phyloP scores from a whole-genome alignment of 2,888 invertebrate species.

The Megastigmus dorsalis region DNA sequence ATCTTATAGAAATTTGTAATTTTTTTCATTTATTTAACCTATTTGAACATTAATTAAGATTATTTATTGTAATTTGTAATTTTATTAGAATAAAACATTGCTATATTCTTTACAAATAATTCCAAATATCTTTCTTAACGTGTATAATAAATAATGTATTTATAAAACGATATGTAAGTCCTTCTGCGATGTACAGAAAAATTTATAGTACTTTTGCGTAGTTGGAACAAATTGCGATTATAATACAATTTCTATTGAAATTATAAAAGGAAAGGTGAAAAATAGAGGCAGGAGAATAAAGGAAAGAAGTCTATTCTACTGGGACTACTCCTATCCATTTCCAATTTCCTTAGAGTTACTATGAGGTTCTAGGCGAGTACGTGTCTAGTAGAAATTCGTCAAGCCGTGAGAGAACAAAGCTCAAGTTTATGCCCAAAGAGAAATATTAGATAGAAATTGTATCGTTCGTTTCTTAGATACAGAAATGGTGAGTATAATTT shows the following conservation, averaged over 20 bases:
- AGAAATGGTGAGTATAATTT: too few species aligned
- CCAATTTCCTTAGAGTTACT: slow-evolving; percentile 33
- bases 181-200: too few species aligned
- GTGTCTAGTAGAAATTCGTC: slow-evolving; percentile 6
- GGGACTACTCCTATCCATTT: slow-evolving; percentile 34
- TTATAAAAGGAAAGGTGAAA: neutral
- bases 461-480: neutral
- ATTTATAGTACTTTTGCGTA: too few species aligned
- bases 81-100: too few species aligned
- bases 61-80: too few species aligned
- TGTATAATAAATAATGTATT: too few species aligned
- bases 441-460: neutral
- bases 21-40: too few species aligned
- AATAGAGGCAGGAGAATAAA: neutral
- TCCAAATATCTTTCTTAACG: too few species aligned
- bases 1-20: too few species aligned
- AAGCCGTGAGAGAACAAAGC: neutral
- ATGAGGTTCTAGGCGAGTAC: slow-evolving; percentile 2
- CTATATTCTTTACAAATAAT: too few species aligned
- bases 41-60: too few species aligned
- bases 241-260: slow-evolving; percentile 7
- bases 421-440: neutral
- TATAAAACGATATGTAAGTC: too few species aligned
- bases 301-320: slow-evolving; percentile 6
- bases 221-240: neutral